Percentiles rank a stretch among this genome's conserved stretches.
Evolutionary conservation across 2,888 invertebrate species (phyloP).

Genomic region (Gasteruption jaculator): DNA sequence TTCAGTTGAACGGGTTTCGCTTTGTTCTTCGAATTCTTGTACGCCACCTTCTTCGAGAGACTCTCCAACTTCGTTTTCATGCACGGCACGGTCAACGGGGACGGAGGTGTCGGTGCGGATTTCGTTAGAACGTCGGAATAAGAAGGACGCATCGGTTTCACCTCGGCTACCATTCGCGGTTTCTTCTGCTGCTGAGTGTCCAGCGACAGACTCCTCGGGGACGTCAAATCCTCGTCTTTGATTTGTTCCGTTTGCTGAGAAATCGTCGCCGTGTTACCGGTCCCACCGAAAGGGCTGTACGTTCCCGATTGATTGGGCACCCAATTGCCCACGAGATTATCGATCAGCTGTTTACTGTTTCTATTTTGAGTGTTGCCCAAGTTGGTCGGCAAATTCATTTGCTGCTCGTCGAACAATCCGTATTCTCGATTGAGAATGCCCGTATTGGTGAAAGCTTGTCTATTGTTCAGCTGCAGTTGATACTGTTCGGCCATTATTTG

Average conservation of each 20-base stretch:
- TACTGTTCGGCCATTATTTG: conserved; percentile 46
- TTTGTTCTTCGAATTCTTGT: conserved; percentile 48
- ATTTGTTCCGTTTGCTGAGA: conserved; percentile 32
- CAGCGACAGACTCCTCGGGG: conserved; percentile 28
- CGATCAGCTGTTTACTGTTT: conserved; percentile 58
- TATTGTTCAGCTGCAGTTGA: conserved; percentile 33
- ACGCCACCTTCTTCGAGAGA: conserved; percentile 49
- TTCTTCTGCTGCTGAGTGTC: conserved; percentile 53
- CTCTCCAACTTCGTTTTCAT: conserved; percentile 47
- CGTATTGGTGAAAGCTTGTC: conserved; percentile 37
- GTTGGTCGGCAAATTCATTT: conserved; percentile 31
- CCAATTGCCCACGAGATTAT: conserved; percentile 70
- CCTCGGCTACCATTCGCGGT: conserved; percentile 74
- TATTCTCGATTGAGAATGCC: conserved; percentile 43
- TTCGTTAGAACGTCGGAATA: conserved; percentile 82
- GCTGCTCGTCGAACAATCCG: conserved; percentile 45
- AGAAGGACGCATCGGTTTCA: conserved; percentile 81
- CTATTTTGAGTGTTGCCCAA: conserved; percentile 31
- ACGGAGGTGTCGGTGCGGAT: conserved; percentile 50
- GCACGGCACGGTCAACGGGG: conserved; percentile 39
- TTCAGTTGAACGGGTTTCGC: conserved; percentile 50
- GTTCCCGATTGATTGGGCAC: conserved; percentile 69
- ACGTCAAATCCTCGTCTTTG: conserved; percentile 37
- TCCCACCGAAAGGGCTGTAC: conserved; percentile 68
- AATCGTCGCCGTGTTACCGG: conserved; percentile 43